These are phyloP conservation scores for Cherax quadricarinatus DNA, from an alignment of 1,140 invertebrate genomes.

Conservation along the genomic window DNA sequence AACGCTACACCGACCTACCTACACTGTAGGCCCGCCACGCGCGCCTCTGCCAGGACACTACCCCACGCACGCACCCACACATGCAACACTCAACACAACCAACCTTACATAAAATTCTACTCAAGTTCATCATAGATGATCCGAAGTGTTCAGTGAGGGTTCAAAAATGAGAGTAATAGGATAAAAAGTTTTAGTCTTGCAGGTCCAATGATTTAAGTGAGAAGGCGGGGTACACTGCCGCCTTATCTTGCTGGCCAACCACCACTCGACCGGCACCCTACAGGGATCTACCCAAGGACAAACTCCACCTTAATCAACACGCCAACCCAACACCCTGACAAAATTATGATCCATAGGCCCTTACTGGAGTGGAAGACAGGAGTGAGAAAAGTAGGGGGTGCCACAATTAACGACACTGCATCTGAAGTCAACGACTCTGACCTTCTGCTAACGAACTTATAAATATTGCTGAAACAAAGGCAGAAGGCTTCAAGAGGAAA, in stretches of 20 bases:
- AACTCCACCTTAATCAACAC: background rate
- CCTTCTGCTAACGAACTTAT: too few relatives aligned
- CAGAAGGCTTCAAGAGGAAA: too few relatives aligned
- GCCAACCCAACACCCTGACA: background rate
- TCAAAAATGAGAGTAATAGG: too few relatives aligned
- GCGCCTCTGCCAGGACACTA: slow-evolving; percentile 63
- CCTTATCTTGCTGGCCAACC: background rate
- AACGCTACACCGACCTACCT: slow-evolving; percentile 60
- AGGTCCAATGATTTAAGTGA: background rate
- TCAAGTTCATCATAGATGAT: too few relatives aligned
- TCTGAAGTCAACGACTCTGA: too few relatives aligned
- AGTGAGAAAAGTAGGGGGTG: too few relatives aligned
- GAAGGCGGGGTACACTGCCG: background rate
- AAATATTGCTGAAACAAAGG: too few relatives aligned
- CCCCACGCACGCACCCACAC: slow-evolving; percentile 50
- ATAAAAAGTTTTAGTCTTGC: background rate
- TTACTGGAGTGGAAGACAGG: too few relatives aligned
- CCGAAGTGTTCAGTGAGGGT: background rate
- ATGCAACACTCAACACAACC: background rate
- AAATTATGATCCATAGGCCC: background rate
- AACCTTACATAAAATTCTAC: background rate
- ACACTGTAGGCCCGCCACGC: slow-evolving; percentile 67
- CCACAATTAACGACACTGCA: too few relatives aligned
- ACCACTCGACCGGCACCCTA: slow-evolving; percentile 24
- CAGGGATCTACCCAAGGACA: slow-evolving; percentile 51